These are phyloP conservation scores for Pyrrhia umbra DNA, from an alignment of 2,888 invertebrate genomes.

Conservation along the genomic window DNA sequence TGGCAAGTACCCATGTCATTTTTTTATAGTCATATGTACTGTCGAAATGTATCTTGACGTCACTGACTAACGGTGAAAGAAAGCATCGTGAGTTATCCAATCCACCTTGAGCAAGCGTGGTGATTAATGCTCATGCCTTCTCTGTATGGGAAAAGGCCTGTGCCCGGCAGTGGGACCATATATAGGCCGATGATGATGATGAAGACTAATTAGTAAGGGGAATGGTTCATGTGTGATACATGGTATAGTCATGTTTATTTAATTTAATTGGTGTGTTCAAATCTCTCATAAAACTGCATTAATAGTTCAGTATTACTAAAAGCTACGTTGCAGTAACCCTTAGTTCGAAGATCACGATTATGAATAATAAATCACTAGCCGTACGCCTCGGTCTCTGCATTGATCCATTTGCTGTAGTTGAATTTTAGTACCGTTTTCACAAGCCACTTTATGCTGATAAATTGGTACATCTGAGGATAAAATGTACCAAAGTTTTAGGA, in stretches of 20 bases:
- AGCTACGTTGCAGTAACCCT: slow-evolving; percentile 12
- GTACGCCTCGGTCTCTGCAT: slow-evolving; percentile 20
- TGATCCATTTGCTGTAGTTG: slow-evolving; percentile 31
- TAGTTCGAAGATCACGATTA: slow-evolving; percentile 30
- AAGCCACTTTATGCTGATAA: not conserved
- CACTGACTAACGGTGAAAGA: no score
- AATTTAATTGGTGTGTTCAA: not conserved
- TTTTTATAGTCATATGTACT: no score
- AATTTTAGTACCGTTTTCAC: not conserved
- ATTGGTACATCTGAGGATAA: not conserved
- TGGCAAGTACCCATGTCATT: no score
- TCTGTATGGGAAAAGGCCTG: no score
- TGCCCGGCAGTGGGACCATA: no score
- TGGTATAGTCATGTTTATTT: not conserved
- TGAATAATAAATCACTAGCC: slow-evolving; percentile 37
- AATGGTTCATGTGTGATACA: not conserved
- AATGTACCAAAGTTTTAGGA: not conserved
- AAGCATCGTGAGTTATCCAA: no score
- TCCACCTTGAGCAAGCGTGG: no score
- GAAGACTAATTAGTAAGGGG: not conserved
- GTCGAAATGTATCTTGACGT: no score
- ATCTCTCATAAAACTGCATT: not conserved
- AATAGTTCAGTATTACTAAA: slow-evolving; percentile 12
- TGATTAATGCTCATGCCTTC: no score
- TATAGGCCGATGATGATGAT: no score